Conservation (phyloP, 2,797 vertebrate species). For the Thaleichthys pacificus region DNA sequence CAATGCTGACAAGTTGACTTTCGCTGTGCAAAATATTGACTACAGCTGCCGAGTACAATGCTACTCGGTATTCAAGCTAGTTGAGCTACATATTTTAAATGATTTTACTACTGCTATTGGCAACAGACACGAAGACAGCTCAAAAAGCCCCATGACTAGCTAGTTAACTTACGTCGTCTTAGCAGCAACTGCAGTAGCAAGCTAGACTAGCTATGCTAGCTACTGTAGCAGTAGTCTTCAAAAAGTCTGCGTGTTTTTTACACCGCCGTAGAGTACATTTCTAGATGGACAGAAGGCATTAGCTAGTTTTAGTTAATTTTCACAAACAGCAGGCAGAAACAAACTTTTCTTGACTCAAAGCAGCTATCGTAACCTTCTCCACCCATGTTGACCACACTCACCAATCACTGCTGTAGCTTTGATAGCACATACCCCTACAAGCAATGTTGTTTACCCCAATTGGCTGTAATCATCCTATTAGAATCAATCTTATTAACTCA, state of each 20-base stretch:
- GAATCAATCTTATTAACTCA: neutral
- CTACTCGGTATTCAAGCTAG: neutral
- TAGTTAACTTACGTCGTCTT: neutral
- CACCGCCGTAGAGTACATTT: neutral
- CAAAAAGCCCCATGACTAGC: neutral
- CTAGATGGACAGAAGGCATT: neutral
- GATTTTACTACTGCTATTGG: neutral
- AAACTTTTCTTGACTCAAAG: slow-evolving; percentile 59
- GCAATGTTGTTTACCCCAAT: neutral
- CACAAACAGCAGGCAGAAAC: neutral
- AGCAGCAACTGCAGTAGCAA: neutral
- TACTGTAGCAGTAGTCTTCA: neutral
- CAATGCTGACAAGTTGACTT: no score
- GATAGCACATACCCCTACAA: neutral
- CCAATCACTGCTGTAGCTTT: slow-evolving; percentile 39
- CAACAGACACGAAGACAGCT: no score
- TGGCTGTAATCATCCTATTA: neutral
- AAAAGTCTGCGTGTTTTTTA: neutral
- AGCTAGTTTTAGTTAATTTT: neutral
- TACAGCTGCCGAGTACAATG: no score
- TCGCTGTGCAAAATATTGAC: no score
- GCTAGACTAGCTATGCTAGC: slow-evolving; percentile 3
- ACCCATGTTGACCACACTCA: slow-evolving; percentile 22
- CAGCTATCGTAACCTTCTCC: slow-evolving; percentile 23
- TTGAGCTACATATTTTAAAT: no score